phyloP scores from a whole-genome alignment of 2,797 vertebrate genomes.

The Mormyrops boulengeri region DNA sequence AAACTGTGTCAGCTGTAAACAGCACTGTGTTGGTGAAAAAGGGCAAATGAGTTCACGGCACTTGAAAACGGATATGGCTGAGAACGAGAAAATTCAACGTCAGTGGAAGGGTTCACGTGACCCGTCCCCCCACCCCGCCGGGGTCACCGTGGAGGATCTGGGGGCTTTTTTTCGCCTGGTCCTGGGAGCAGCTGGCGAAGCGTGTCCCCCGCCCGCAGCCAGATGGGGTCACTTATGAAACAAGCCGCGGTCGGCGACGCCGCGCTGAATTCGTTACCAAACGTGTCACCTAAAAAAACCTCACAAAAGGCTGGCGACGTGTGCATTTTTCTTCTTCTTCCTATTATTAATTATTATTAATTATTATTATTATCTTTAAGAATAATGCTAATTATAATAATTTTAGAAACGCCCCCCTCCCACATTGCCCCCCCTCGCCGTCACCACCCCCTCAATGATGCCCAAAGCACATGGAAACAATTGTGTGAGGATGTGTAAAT shows the following conservation, averaged over 20 bases:
- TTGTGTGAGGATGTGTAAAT: neutral
- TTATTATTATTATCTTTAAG: neutral
- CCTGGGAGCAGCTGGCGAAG: neutral
- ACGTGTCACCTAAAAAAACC: neutral
- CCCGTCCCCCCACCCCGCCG: conserved; percentile 26
- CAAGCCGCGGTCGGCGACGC: neutral
- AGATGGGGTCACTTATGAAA: neutral
- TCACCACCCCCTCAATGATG: neutral
- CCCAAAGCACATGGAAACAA: neutral
- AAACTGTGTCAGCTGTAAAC: conserved; percentile 47
- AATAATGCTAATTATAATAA: neutral
- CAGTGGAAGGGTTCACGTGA: conserved; percentile 52
- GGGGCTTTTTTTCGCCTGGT: neutral
- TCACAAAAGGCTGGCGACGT: neutral
- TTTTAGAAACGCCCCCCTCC: neutral
- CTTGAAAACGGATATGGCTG: conserved; percentile 49
- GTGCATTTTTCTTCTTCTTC: neutral
- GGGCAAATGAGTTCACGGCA: conserved; percentile 46
- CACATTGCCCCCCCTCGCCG: neutral
- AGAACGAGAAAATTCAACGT: conserved; percentile 40
- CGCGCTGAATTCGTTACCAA: neutral
- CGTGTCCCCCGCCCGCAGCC: conserved; percentile 6
- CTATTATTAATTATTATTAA: neutral
- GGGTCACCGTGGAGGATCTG: conserved; percentile 47
- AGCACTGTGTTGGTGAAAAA: conserved; percentile 29